A percentile compares a stretch with the other conserved stretches of the same genome.
phyloP scores from a whole-genome alignment of 2,113 vertebrate species.

The Hystrix brachyura region DNA sequence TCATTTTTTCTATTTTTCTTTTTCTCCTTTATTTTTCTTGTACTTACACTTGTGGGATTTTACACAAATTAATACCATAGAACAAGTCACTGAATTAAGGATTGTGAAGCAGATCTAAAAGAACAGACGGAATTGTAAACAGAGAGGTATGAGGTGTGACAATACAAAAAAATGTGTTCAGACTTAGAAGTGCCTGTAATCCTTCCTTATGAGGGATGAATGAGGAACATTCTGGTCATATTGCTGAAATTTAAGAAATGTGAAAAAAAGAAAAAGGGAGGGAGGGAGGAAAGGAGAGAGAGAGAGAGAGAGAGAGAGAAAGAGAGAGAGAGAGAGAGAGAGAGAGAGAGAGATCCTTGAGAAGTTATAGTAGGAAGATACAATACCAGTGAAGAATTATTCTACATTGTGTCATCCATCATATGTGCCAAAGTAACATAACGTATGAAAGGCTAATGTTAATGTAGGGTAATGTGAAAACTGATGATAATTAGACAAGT shows the following conservation, averaged over 20 bases:
- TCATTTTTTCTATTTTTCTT: not conserved
- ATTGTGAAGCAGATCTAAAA: not conserved
- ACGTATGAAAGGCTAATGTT: slow-evolving; percentile 34
- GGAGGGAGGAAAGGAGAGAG: not conserved
- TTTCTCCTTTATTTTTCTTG: not conserved
- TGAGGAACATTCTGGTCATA: not conserved
- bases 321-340: not conserved
- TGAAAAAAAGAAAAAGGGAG: not conserved
- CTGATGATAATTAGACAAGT: slow-evolving; percentile 73
- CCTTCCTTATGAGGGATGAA: slow-evolving; percentile 8
- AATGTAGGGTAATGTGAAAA: slow-evolving; percentile 33
- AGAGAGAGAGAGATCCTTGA: not conserved
- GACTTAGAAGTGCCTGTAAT: not conserved
- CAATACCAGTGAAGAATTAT: slow-evolving; percentile 45
- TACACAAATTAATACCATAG: not conserved
- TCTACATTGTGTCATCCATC: not conserved
- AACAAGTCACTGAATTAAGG: not conserved
- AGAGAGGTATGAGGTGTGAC: not conserved
- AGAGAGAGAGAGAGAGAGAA: no score
- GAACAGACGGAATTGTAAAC: not conserved
- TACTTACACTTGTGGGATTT: not conserved
- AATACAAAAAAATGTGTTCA: not conserved
- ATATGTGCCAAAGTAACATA: slow-evolving; percentile 27
- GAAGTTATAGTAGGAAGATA: not conserved
- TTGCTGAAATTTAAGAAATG: slow-evolving; percentile 21